A percentile compares a stretch with the other conserved stretches of the same genome.
These are phyloP conservation scores for Felis catus DNA, from an alignment of 2,113 vertebrate species.

Conservation along the genomic window F.catus_Fca126_mat1.0 CM031417.1:73046001-73046500, in stretches of 20 bases:
- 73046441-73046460: too few species aligned
- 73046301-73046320: not conserved
- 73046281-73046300: constrained; percentile 7
- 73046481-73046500: too few species aligned
- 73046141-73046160: not conserved
- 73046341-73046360: too few species aligned
- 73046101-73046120: constrained; percentile 15
- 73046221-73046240: not conserved
- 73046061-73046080: not conserved
- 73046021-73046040: not conserved
- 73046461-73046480: too few species aligned
- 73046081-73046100: not conserved
- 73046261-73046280: not conserved
- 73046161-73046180: not conserved
- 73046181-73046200: not conserved
- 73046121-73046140: constrained; percentile 13
- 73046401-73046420: too few species aligned
- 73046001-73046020: constrained; percentile 40
- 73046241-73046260: not conserved
- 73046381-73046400: too few species aligned
- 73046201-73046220: not conserved
- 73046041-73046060: not conserved
- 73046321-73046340: not conserved
- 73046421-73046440: too few species aligned
- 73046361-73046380: too few species aligned